A percentile compares a stretch with the other conserved stretches of the same genome.
phyloP scores from a whole-genome alignment of 2,113 vertebrate species.

The Aix galericulata region DNA sequence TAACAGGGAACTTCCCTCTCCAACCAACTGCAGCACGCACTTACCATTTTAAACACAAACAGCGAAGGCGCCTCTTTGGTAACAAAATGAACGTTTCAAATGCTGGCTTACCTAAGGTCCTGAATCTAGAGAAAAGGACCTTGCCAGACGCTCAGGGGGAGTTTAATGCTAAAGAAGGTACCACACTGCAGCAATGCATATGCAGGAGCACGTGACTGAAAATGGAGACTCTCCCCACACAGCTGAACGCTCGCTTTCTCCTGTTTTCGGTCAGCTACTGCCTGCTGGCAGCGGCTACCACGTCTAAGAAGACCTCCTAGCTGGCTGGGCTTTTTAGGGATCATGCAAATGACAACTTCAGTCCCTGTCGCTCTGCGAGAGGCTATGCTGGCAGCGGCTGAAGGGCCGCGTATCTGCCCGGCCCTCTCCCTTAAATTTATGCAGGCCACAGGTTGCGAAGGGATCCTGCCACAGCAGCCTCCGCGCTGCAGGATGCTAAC shows the following conservation, averaged over 20 bases:
- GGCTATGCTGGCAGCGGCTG: fast-evolving
- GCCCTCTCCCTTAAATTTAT: neutral
- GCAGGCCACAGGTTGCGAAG: neutral
- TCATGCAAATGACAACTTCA: neutral
- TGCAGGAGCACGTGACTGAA: neutral
- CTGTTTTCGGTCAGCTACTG: neutral
- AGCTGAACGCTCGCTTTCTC: neutral
- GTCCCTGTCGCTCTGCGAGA: neutral
- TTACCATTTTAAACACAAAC: neutral
- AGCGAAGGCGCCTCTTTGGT: neutral
- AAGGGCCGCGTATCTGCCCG: neutral
- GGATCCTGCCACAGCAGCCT: neutral
- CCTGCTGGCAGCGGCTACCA: neutral
- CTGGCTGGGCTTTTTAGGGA: neutral
- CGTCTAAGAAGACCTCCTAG: neutral
- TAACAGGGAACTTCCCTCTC: constrained; percentile 45
- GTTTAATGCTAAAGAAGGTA: neutral
- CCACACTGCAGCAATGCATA: neutral
- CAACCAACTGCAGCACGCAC: neutral
- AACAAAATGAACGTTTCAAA: neutral
- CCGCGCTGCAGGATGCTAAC: neutral
- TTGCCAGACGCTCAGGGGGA: neutral
- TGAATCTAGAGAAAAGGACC: neutral
- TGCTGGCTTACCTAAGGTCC: neutral
- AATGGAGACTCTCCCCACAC: neutral